Conservation (phyloP, 2,888 invertebrate species). For the Drosophila subquinaria region DNA sequence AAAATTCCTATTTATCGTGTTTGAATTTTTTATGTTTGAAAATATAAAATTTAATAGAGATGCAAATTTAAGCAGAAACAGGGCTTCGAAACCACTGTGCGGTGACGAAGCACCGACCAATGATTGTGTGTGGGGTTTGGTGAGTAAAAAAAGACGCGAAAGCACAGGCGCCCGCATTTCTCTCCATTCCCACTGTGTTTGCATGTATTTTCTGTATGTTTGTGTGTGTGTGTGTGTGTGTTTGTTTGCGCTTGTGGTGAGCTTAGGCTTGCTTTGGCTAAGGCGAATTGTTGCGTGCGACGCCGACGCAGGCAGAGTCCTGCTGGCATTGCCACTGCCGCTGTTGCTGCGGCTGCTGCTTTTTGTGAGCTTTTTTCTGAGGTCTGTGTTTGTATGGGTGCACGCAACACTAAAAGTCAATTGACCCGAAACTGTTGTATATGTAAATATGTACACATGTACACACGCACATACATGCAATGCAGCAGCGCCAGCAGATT, state of each 20-base stretch:
- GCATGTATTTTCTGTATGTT: slow-evolving; percentile 27
- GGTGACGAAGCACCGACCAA: slow-evolving; percentile 40
- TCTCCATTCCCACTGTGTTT: slow-evolving; percentile 12
- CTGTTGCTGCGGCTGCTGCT: slow-evolving; percentile 40
- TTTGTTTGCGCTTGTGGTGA: slow-evolving; percentile 28
- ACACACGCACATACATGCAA: not conserved
- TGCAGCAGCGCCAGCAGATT: slow-evolving; percentile 41
- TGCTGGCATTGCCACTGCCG: slow-evolving; percentile 41
- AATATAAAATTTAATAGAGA: not conserved
- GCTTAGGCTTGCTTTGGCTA: slow-evolving; percentile 50
- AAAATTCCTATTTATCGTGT: too few species aligned
- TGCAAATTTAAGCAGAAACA: slow-evolving; percentile 6
- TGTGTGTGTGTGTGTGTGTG: slow-evolving; percentile 25
- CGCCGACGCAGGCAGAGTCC: slow-evolving; percentile 52
- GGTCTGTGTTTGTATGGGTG: slow-evolving; percentile 59
- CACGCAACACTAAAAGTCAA: slow-evolving; percentile 77
- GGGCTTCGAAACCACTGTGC: slow-evolving; percentile 58
- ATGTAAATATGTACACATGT: slow-evolving; percentile 25
- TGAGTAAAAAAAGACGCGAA: slow-evolving; percentile 44
- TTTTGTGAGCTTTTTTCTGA: slow-evolving; percentile 70
- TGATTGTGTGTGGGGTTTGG: slow-evolving; percentile 26
- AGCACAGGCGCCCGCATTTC: slow-evolving; percentile 41
- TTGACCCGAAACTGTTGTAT: slow-evolving; percentile 72
- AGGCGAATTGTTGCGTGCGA: slow-evolving; percentile 76
- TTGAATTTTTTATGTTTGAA: too few species aligned